A percentile compares a stretch with the other conserved stretches of the same genome.
Evolutionary conservation across 2,113 vertebrate genomes (phyloP).

Genomic region (Peucedramus taeniatus): DNA sequence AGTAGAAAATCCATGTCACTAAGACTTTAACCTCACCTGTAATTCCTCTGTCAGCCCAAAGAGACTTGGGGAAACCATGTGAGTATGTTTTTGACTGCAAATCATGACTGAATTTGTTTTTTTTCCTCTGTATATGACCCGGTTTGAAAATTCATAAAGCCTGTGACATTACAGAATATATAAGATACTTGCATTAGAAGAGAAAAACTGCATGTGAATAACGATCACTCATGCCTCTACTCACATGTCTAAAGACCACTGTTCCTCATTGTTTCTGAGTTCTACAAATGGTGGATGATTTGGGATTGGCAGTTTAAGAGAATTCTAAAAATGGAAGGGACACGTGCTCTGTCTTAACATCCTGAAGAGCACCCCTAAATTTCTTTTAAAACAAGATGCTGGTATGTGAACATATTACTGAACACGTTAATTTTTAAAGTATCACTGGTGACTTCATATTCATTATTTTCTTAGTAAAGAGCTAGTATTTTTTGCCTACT

Average conservation of each 20-base stretch:
- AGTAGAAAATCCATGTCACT: background rate
- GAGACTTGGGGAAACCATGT: background rate
- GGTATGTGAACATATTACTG: background rate
- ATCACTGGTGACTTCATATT: background rate
- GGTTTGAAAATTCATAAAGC: background rate
- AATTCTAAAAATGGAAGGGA: background rate
- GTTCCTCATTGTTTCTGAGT: background rate
- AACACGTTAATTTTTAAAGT: background rate
- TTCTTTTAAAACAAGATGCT: background rate
- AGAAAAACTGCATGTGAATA: background rate
- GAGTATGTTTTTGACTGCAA: background rate
- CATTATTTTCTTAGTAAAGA: background rate
- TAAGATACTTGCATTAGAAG: background rate
- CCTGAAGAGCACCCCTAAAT: background rate
- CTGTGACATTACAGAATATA: background rate
- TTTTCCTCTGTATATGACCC: background rate
- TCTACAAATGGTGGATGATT: background rate
- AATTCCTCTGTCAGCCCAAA: background rate
- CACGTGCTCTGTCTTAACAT: background rate
- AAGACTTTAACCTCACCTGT: background rate
- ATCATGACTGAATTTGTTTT: background rate
- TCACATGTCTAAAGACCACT: background rate
- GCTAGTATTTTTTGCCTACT: background rate
- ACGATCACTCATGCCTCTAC: background rate
- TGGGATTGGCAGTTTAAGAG: background rate